Evolutionary conservation across 2,797 vertebrate species (phyloP), one percentile per base, ranked within the genome.

Genomic region (Hypotaenidia okinawae): DNA sequence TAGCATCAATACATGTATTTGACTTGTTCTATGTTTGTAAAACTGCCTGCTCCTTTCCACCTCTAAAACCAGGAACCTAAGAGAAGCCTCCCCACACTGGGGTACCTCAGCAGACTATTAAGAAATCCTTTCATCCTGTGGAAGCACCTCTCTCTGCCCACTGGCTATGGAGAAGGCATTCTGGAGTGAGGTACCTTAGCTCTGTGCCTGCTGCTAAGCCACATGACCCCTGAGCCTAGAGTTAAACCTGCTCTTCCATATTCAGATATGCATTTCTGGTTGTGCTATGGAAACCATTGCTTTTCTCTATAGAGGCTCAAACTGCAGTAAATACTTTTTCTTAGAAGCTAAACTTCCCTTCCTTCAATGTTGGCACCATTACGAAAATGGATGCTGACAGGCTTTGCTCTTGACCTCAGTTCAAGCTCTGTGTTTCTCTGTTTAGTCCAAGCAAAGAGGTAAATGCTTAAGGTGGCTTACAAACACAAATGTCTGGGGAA

Each of bases 351-450:
- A 93, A 66, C 47, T 80, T 91, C 61, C 61, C 33, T 77, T 85
- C 58, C 52, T 86, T 84, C 55, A 76, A 0, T 33, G 45, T 32
- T 92, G 69, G 66, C 28, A 77, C 51, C 51, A 66, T 89, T 76
- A 92, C 73, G 75, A 93, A 92, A 92, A 94, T 41, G 55, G 55
- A 94, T 88, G 87, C 89, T 77, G 61, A 84, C 0, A 1, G 57
- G 45, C 35, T 93, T 89, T 91, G 87, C 73, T 92, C 82, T 78
- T 93, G 84, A 95, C 91, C 92, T 90, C 80, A 76, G 87, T 88
- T 93, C 84, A 96, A 86, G 76, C 77, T 90, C 73, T n/a, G 47
- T 84, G 37, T 76, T 92, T 90, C 77, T 30, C 77, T 43, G 23
- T 88, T 84, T 88, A 91, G 76, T 55, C 45, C 83, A 91, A 90